A percentile compares a stretch with the other conserved stretches of the same genome.
These are phyloP conservation scores for Danaus plexippus DNA, from an alignment of 1,140 invertebrate species.

Conservation along the genomic window DNA sequence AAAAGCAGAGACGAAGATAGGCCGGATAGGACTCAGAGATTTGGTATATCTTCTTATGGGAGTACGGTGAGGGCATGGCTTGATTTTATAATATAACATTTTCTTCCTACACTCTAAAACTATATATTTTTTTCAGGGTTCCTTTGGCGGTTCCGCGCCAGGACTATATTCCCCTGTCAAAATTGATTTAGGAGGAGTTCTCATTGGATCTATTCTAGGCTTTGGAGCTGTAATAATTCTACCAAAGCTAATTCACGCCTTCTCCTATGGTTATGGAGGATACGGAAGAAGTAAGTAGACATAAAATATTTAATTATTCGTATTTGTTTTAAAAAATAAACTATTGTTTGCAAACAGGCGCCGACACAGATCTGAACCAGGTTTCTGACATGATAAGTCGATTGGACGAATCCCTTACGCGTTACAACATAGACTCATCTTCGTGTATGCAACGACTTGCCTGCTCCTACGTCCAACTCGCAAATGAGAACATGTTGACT, in stretches of 20 bases:
- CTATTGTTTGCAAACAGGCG: slow-evolving; percentile 58
- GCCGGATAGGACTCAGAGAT: slow-evolving; percentile 57
- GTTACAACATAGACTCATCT: slow-evolving; percentile 83
- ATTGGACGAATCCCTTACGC: slow-evolving; percentile 80
- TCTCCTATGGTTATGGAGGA: slow-evolving; percentile 78
- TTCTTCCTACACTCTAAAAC: too few relatives aligned
- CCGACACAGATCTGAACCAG: slow-evolving; percentile 75
- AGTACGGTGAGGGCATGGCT: slow-evolving; percentile 28
- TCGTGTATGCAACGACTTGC: slow-evolving; percentile 84
- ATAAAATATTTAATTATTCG: slow-evolving; percentile 3
- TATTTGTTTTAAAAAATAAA: slow-evolving; percentile 1
- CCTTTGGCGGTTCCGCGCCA: slow-evolving; percentile 52
- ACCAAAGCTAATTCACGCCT: slow-evolving; percentile 81
- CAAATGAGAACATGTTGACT: slow-evolving; percentile 74
- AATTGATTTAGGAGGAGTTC: slow-evolving; percentile 85
- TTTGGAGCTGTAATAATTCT: slow-evolving; percentile 84
- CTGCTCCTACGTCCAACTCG: slow-evolving; percentile 82
- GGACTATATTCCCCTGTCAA: slow-evolving; percentile 79
- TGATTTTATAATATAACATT: neutral
- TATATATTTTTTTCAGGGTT: slow-evolving; percentile 33
- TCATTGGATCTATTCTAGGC: slow-evolving; percentile 83
- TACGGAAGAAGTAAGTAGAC: slow-evolving; percentile 78
- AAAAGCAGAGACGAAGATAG: slow-evolving; percentile 44
- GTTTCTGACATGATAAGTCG: slow-evolving; percentile 77
- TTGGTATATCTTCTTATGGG: slow-evolving; percentile 63